Evolutionary conservation across 2,113 vertebrate genomes (phyloP).

Genomic region (Pelecanoides urinatrix): DNA sequence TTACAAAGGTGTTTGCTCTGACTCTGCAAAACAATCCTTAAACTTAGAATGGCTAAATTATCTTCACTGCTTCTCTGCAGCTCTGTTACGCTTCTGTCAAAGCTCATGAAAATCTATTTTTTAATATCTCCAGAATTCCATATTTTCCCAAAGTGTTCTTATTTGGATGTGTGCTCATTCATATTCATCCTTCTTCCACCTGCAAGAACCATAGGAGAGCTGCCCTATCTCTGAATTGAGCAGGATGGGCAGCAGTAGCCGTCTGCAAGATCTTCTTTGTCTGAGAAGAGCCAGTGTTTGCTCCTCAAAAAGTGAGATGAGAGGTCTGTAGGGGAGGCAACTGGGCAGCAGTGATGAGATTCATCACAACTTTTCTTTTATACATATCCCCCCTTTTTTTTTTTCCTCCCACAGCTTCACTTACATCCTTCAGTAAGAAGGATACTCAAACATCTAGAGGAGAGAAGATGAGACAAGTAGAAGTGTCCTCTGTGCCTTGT

Average conservation of each 20-base stretch:
- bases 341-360: neutral
- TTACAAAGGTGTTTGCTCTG: constrained; percentile 7
- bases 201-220: neutral
- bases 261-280: neutral
- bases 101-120: constrained; percentile 26
- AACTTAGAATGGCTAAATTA: constrained; percentile 8
- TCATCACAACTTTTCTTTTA: neutral
- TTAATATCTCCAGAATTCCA: constrained; percentile 33
- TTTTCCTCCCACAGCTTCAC: neutral
- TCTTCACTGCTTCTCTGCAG: neutral
- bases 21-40: neutral
- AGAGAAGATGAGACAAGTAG: neutral
- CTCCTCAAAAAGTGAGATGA: neutral
- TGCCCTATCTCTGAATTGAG: neutral
- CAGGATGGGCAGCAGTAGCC: neutral
- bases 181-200: constrained; percentile 38
- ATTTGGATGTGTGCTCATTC: neutral
- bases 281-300: neutral
- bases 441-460: neutral
- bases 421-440: neutral
- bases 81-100: neutral
- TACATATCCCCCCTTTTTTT: neutral
- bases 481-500: neutral
- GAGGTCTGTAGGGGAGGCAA: neutral
- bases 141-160: neutral